Evolutionary conservation across 1,140 invertebrate genomes (phyloP).

Genomic region (Leptinotarsa defecta): DNA sequence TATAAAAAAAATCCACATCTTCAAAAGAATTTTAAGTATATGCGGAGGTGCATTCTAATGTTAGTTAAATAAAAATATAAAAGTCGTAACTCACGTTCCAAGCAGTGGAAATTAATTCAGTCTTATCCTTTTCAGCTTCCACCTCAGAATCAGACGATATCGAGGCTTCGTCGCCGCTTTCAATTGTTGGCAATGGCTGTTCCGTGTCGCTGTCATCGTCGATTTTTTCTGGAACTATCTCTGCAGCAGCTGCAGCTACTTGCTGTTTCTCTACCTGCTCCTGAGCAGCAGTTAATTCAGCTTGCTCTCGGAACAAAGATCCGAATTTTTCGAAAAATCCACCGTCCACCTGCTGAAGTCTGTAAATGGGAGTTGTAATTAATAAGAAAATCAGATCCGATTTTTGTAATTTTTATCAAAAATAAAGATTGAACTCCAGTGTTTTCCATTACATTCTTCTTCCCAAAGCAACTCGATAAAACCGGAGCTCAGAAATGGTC

Average conservation of each 20-base stretch:
- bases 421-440: too few relatives aligned
- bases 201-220: slow-evolving; percentile 57
- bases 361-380: slow-evolving; percentile 50
- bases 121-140: slow-evolving; percentile 61
- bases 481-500: too few relatives aligned
- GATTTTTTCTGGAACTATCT: slow-evolving; percentile 51
- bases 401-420: neutral
- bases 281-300: slow-evolving; percentile 41
- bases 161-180: slow-evolving; percentile 56
- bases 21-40: too few relatives aligned
- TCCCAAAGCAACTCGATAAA: too few relatives aligned
- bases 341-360: slow-evolving; percentile 76
- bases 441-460: too few relatives aligned
- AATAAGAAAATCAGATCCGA: neutral
- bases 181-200: slow-evolving; percentile 40
- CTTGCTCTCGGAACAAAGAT: slow-evolving; percentile 69
- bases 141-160: slow-evolving; percentile 60
- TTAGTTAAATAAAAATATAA: neutral
- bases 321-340: slow-evolving; percentile 82
- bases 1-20: too few relatives aligned
- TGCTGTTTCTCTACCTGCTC: slow-evolving; percentile 53
- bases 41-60: neutral
- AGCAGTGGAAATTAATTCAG: slow-evolving; percentile 66
- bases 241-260: slow-evolving; percentile 52
- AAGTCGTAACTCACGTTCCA: slow-evolving; percentile 69